A percentile compares a stretch with the other conserved stretches of the same genome.
Evolutionary conservation across 2,888 invertebrate genomes (phyloP).

Genomic region (Agrochola lychnidis): DNA sequence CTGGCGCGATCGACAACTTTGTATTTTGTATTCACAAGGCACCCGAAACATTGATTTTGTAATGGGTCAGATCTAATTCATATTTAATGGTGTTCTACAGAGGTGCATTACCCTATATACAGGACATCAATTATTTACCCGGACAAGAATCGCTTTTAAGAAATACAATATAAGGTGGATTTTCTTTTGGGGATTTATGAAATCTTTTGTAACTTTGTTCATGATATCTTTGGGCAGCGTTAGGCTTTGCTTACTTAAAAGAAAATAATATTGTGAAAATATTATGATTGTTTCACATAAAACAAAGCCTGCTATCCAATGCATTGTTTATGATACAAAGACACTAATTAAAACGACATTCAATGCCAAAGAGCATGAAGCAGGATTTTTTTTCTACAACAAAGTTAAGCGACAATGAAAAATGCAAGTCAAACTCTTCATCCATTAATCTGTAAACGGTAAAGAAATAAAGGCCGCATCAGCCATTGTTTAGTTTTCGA

Average conservation of each 20-base stretch:
- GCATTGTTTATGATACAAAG: conserved; percentile 35
- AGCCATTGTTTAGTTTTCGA: conserved; percentile 49
- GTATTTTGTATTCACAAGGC: conserved; percentile 45
- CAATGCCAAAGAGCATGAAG: conserved; percentile 1
- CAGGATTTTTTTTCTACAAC: not conserved
- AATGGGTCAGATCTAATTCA: conserved; percentile 72
- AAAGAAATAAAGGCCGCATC: conserved; percentile 40
- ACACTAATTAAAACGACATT: conserved; percentile 33
- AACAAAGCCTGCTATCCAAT: conserved; percentile 2
- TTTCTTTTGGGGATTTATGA: conserved; percentile 28
- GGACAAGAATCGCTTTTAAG: conserved; percentile 57
- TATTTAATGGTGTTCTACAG: conserved; percentile 73
- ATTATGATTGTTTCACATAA: conserved; percentile 10
- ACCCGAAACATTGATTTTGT: conserved; percentile 71
- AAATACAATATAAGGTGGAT: conserved; percentile 53
- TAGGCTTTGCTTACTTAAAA: conserved; percentile 7
- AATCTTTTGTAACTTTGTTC: conserved; percentile 23
- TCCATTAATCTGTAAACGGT: conserved; percentile 1
- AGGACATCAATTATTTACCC: conserved; percentile 71
- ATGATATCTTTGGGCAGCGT: conserved; percentile 20
- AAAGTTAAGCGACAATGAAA: conserved; percentile 5
- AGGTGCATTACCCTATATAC: conserved; percentile 66
- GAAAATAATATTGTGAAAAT: not conserved
- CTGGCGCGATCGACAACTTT: conserved; percentile 27
- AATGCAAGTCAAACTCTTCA: conserved; percentile 24